These are phyloP conservation scores for Blastomussa wellsi DNA, from an alignment of 92 coral and sea anemone genomes.

Conservation along the genomic window DNA sequence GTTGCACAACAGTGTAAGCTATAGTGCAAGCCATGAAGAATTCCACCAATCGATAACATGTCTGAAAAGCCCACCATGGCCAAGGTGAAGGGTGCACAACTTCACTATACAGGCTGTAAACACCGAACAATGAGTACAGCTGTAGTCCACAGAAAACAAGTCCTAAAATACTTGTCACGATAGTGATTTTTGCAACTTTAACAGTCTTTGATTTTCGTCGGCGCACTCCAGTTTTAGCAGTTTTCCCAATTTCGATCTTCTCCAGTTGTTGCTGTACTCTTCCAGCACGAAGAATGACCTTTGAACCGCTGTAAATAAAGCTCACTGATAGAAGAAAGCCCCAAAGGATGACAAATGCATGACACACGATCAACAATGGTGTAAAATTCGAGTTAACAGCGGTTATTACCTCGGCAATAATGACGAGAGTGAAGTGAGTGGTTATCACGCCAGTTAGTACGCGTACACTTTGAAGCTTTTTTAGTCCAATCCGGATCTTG, in stretches of 20 bases:
- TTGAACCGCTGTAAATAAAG: conserved; percentile 71
- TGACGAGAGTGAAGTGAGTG: neutral
- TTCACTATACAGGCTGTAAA: conserved; percentile 44
- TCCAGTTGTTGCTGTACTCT: conserved; percentile 26
- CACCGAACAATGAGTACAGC: conserved; percentile 60
- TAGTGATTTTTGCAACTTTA: conserved; percentile 69
- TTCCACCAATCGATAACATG: conserved; percentile 57
- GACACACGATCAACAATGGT: neutral
- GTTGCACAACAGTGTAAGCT: conserved; percentile 53
- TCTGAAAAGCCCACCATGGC: conserved; percentile 70
- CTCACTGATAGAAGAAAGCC: conserved; percentile 55
- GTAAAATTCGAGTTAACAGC: neutral
- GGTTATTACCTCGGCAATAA: neutral
- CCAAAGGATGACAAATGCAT: neutral
- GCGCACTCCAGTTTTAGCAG: neutral
- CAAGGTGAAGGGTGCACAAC: conserved; percentile 58
- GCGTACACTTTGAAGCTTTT: neutral
- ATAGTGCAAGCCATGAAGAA: conserved; percentile 54
- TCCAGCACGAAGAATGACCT: conserved; percentile 34
- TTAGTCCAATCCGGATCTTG: neutral
- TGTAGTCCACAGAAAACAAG: conserved; percentile 62
- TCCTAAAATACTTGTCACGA: conserved; percentile 57
- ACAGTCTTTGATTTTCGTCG: conserved; percentile 32
- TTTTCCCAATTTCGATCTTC: conserved; percentile 6
- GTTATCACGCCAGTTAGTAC: neutral